Conservation (phyloP, 2,113 vertebrate genomes). For the Anarhynchus alexandrinus region DNA sequence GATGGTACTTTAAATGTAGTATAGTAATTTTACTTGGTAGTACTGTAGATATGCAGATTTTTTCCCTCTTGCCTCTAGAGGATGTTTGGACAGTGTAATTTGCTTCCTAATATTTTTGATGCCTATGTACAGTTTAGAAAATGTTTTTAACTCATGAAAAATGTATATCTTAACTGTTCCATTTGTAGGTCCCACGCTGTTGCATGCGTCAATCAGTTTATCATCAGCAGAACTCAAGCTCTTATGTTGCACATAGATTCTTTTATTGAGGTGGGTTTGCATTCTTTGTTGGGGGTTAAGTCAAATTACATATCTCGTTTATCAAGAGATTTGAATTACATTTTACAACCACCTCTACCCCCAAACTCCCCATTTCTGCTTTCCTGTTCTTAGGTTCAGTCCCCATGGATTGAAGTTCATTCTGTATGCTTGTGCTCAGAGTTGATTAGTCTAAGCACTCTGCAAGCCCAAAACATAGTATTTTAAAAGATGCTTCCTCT, state of each 20-base stretch:
- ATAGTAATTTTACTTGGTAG: neutral
- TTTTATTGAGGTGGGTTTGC: constrained; percentile 89
- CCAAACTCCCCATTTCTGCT: neutral
- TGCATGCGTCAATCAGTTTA: constrained; percentile 97
- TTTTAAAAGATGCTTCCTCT: neutral
- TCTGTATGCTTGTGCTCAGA: neutral
- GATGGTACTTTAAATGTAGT: neutral
- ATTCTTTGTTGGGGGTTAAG: neutral
- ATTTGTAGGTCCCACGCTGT: constrained; percentile 91
- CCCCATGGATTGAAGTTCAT: neutral
- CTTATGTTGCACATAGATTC: constrained; percentile 97
- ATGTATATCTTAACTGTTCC: neutral
- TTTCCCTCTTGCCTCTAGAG: neutral
- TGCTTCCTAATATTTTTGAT: neutral
- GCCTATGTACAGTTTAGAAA: neutral
- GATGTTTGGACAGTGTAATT: neutral
- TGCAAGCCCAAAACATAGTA: neutral
- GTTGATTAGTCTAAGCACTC: neutral
- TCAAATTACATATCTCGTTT: neutral
- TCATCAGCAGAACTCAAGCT: constrained; percentile 97
- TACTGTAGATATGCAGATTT: neutral
- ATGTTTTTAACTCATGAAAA: neutral
- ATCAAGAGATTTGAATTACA: neutral
- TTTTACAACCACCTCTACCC: neutral
- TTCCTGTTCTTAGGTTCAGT: neutral